Conservation (phyloP, 2,888 invertebrate genomes). For the Oxystoma pomonae region DNA sequence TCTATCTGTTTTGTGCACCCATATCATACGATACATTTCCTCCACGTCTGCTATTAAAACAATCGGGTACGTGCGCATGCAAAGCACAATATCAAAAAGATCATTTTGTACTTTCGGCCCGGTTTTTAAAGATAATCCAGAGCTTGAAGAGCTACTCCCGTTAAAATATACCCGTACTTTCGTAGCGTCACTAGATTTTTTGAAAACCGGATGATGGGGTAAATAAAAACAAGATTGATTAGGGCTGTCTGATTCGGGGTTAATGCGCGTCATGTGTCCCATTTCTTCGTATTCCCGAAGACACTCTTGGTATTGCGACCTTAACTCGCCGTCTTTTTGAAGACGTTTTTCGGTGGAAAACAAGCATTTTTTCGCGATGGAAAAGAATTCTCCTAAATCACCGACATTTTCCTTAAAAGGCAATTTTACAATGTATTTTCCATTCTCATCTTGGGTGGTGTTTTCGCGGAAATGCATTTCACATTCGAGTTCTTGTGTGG, state of each 20-base stretch:
- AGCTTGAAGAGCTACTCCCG: constrained; percentile 1
- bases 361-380: constrained; percentile 11
- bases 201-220: constrained; percentile 11
- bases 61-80: constrained; percentile 6
- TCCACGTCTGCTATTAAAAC: constrained; percentile 10
- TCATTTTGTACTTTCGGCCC: constrained; percentile 11
- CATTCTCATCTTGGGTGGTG: no score
- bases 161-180: constrained; percentile 11
- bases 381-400: no score
- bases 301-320: constrained; percentile 2
- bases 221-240: constrained; percentile 5
- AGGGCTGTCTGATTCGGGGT: constrained; percentile 1
- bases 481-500: no score
- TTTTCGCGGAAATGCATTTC: no score
- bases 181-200: constrained; percentile 7
- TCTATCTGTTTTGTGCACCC: background rate
- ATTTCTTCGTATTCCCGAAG: constrained; percentile 7
- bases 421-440: no score
- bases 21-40: constrained; percentile 15
- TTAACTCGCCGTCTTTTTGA: background rate
- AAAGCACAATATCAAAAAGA: constrained; percentile 10
- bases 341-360: constrained; percentile 4
- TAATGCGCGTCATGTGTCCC: constrained; percentile 11
- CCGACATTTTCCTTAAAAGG: no score
- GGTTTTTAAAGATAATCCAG: constrained; percentile 9